These are phyloP conservation scores for Cynopterus brachyotis DNA, from an alignment of 2,113 vertebrate species.

Conservation along the genomic window DNA sequence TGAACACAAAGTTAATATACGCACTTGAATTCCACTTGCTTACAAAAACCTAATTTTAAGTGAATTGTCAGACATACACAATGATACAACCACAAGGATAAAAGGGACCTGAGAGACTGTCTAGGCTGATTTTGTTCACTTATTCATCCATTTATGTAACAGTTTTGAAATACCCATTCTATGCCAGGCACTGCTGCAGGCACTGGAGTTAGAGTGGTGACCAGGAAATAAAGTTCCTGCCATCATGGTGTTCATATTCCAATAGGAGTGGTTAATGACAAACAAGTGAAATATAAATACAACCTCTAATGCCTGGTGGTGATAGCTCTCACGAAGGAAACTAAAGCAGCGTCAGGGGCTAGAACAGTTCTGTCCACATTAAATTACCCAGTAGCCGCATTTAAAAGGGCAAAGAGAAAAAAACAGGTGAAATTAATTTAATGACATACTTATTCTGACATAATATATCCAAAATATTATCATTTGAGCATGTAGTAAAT, in stretches of 20 bases:
- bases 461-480: background rate
- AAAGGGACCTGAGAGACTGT: background rate
- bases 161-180: background rate
- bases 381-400: background rate
- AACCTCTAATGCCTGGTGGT: background rate
- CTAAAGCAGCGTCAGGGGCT: background rate
- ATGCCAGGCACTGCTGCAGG: background rate
- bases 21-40: background rate
- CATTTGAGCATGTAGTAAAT: background rate
- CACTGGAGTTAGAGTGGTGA: background rate
- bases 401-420: background rate
- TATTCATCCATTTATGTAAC: background rate
- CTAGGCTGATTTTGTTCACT: background rate
- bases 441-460: background rate
- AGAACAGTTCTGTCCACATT: background rate
- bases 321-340: background rate
- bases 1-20: background rate
- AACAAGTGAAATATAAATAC: background rate
- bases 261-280: background rate
- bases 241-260: background rate
- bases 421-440: background rate
- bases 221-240: background rate
- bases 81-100: background rate
- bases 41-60: background rate
- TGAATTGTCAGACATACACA: background rate